Evolutionary conservation across 2,888 invertebrate genomes (phyloP).

Genomic region (Dascillus cervinus): DNA sequence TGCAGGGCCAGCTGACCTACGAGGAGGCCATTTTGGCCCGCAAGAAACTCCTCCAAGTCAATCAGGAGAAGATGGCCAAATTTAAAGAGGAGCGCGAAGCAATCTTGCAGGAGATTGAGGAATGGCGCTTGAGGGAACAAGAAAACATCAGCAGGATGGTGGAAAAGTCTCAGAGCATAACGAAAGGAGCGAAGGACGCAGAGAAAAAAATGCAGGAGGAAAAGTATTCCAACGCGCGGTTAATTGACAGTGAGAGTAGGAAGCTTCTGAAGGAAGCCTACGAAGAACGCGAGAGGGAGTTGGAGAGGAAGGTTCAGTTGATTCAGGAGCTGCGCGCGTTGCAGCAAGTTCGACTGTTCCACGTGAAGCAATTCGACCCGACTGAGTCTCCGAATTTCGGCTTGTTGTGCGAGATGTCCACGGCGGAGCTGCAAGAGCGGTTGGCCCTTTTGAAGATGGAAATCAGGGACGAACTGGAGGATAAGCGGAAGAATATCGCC

Average conservation of each 20-base stretch:
- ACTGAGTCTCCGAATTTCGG: conserved; percentile 53
- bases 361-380: conserved; percentile 46
- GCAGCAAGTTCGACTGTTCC: conserved; percentile 32
- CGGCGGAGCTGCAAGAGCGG: conserved; percentile 53
- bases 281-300: conserved; percentile 34
- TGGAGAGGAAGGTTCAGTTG: conserved; percentile 35
- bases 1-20: conserved; percentile 49
- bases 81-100: conserved; percentile 45
- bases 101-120: conserved; percentile 46
- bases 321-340: conserved; percentile 40
- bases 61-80: conserved; percentile 46
- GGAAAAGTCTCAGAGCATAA: conserved; percentile 44
- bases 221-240: conserved; percentile 42
- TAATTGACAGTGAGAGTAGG: conserved; percentile 47
- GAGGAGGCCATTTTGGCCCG: conserved; percentile 55
- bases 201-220: conserved; percentile 47
- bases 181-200: conserved; percentile 46
- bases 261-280: conserved; percentile 29
- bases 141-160: conserved; percentile 45
- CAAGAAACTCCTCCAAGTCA: conserved; percentile 43
- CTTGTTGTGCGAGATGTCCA: conserved; percentile 57
- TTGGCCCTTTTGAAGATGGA: conserved; percentile 45
- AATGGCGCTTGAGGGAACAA: conserved; percentile 45
- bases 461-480: conserved; percentile 48
- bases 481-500: conserved; percentile 43